phyloP scores from a whole-genome alignment of 1,140 invertebrate genomes.

The Drosophila asahinai region DNA sequence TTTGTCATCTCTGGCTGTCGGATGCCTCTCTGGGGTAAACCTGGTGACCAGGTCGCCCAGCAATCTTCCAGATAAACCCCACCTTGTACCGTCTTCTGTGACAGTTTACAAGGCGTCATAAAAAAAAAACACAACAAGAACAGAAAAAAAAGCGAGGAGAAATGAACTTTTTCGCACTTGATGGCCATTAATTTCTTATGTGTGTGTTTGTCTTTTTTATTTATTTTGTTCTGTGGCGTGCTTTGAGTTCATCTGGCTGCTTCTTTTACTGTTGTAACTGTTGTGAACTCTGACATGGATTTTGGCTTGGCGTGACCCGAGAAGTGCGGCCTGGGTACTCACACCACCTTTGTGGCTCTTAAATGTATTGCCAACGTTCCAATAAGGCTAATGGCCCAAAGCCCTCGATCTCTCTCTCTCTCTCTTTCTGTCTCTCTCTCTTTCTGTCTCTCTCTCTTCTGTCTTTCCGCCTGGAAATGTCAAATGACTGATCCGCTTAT shows the following conservation, averaged over 20 bases:
- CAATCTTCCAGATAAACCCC: slow-evolving; percentile 30
- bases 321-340: neutral
- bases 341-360: neutral
- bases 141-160: slow-evolving; percentile 16
- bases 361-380: slow-evolving; percentile 16
- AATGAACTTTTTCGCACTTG: slow-evolving; percentile 72
- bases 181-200: slow-evolving; percentile 67
- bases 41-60: slow-evolving; percentile 40
- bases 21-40: slow-evolving; percentile 27
- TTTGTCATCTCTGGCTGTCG: slow-evolving; percentile 43
- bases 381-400: slow-evolving; percentile 40
- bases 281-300: slow-evolving; percentile 57
- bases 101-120: slow-evolving; percentile 47
- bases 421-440: too few species aligned
- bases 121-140: slow-evolving; percentile 19
- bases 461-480: slow-evolving; percentile 51
- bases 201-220: slow-evolving; percentile 19
- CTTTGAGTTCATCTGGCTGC: slow-evolving; percentile 36
- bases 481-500: slow-evolving; percentile 53
- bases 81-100: slow-evolving; percentile 39
- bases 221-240: slow-evolving; percentile 49
- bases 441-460: too few species aligned
- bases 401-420: slow-evolving; percentile 16
- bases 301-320: slow-evolving; percentile 35
- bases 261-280: slow-evolving; percentile 40